A percentile compares a stretch with the other conserved stretches of the same genome.
phyloP scores from a whole-genome alignment of 2,113 vertebrate genomes.

The Pampusana beccarii region DNA sequence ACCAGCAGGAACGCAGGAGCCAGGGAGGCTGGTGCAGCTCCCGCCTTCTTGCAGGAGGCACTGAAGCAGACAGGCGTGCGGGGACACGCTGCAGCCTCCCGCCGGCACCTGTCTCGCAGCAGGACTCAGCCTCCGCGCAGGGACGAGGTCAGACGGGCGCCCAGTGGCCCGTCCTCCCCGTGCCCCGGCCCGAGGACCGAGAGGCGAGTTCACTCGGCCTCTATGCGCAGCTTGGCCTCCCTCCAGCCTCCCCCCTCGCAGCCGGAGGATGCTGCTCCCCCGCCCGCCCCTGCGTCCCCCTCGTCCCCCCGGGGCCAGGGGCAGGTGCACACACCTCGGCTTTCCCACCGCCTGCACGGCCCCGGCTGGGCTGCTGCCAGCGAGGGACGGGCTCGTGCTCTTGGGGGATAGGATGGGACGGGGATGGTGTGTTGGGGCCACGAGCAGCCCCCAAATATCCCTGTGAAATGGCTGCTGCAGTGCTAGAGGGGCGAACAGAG shows the following conservation, averaged over 20 bases:
- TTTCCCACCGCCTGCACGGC: neutral
- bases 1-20: neutral
- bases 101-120: neutral
- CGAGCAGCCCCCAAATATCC: neutral
- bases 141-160: neutral
- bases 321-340: neutral
- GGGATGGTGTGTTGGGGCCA: neutral
- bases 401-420: rapidly evolving
- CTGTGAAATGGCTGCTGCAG: neutral
- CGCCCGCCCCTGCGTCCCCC: rapidly evolving
- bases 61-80: rapidly evolving
- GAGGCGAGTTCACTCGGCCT: neutral
- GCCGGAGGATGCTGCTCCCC: neutral
- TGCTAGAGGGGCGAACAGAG: neutral
- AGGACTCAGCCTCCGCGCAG: neutral
- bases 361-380: neutral
- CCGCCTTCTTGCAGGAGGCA: neutral
- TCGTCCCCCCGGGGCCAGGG: neutral
- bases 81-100: rapidly evolving
- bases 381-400: rapidly evolving
- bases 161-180: rapidly evolving
- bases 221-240: neutral
- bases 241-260: neutral
- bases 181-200: too few species aligned
- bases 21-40: neutral